phyloP scores from a whole-genome alignment of 2,797 vertebrate genomes.

The Anguilla obscura region DNA sequence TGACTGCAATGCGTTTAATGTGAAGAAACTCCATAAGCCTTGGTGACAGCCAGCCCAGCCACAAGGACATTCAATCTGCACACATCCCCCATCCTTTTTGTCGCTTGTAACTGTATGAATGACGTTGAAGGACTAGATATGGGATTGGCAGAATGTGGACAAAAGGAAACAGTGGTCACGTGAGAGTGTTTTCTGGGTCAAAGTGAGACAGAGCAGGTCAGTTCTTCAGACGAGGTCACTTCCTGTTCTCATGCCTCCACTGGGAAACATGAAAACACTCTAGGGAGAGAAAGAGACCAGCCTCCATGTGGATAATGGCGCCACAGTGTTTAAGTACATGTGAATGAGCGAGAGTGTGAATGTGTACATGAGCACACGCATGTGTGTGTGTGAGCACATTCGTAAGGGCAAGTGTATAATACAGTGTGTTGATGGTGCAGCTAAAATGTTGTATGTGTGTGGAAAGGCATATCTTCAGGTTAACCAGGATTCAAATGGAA shows the following conservation, averaged over 20 bases:
- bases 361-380: not conserved
- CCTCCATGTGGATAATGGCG: slow-evolving; percentile 7
- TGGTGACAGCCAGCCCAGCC: not conserved
- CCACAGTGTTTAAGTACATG: not conserved
- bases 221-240: slow-evolving; percentile 29
- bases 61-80: not conserved
- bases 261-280: slow-evolving; percentile 17
- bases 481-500: not conserved
- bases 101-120: not conserved
- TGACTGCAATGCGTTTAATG: not conserved
- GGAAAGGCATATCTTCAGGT: not conserved
- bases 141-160: not conserved
- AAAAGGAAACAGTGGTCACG: not conserved
- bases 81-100: slow-evolving; percentile 7
- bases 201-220: slow-evolving; percentile 20
- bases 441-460: not conserved
- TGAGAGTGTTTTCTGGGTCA: slow-evolving; percentile 16
- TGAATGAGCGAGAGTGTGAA: not conserved
- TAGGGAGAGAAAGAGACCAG: slow-evolving; percentile 17
- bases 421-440: not conserved
- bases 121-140: not conserved
- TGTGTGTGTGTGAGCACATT: not conserved
- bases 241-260: slow-evolving; percentile 41
- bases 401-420: not conserved
- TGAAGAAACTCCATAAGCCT: not conserved